A percentile compares a stretch with the other conserved stretches of the same genome.
phyloP scores from a whole-genome alignment of 1,140 invertebrate species.

The Ridgeia piscesae region DNA sequence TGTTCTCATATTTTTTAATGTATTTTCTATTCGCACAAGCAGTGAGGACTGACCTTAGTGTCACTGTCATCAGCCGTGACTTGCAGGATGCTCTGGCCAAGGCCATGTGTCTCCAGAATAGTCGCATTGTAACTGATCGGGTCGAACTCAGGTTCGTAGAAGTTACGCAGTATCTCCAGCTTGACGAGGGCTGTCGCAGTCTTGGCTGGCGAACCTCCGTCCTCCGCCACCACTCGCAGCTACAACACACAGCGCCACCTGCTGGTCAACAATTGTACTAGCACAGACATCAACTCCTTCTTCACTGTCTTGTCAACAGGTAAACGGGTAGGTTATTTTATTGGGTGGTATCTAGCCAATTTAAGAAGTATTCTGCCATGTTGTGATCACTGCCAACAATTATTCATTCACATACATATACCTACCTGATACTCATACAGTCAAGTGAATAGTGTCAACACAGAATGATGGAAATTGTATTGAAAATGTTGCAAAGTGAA shows the following conservation, averaged over 20 bases:
- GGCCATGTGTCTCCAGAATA: slow-evolving; percentile 25
- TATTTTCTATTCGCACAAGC: background rate
- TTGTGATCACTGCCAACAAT: too few species aligned
- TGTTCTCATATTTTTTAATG: too few species aligned
- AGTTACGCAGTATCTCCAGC: slow-evolving; percentile 25
- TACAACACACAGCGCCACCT: slow-evolving; percentile 10
- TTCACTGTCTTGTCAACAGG: background rate
- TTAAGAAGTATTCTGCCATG: too few species aligned
- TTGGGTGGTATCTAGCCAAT: too few species aligned
- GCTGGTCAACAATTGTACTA: background rate
- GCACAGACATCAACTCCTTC: background rate
- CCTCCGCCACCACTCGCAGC: slow-evolving; percentile 22
- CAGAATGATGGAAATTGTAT: too few species aligned
- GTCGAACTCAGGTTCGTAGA: slow-evolving; percentile 17
- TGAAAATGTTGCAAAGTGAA: too few species aligned
- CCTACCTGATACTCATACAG: too few species aligned
- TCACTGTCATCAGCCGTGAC: slow-evolving; percentile 37
- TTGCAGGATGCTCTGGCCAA: slow-evolving; percentile 18
- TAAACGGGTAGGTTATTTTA: too few species aligned
- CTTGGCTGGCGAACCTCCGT: slow-evolving; percentile 20
- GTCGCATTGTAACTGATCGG: slow-evolving; percentile 20
- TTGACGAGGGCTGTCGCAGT: slow-evolving; percentile 16
- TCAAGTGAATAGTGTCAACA: too few species aligned
- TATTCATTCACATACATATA: too few species aligned
- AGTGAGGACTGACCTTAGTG: slow-evolving; percentile 29